Base-by-base conservation (phyloP, 1,140 invertebrate genomes). In the Hyles vespertilio region DNA sequence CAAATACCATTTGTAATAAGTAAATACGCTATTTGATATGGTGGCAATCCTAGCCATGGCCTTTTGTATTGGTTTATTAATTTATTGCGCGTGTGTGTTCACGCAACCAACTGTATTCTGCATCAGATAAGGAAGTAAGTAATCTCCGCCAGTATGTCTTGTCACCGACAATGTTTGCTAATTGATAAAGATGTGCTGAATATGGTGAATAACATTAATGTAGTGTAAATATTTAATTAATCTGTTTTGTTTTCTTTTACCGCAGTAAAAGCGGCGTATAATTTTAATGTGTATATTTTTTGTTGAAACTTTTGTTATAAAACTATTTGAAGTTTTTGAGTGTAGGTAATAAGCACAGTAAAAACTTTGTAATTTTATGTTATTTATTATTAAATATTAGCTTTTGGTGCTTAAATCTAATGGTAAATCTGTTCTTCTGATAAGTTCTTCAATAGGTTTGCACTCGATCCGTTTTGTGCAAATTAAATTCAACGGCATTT, bases 331-430 rank as follows among this genome's bases (percentile, higher is more conserved):
- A 34, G 3, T 11, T 34, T 3, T 10, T 34, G 45, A 9, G 45
- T 36, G 36, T 40, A 8, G 22, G 22, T 22, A 22, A 22, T 22
- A 22, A 22, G 22, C 22, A 22, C 22, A 22, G 22, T 22, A 22
- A 22, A 22, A 22, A 22, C 22, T 22, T 22, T 22, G 22, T 22
- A 22, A 1, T 0, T 22, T 5, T 5, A 40, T 8, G 3, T 70
- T 70, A 49, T 74, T 70, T 76, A 74, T 68, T 68, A 66, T 49
- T 59, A 32, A 61, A 61, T 59, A 58, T 73, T 65, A 89, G 70
- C 79, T 87, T 63, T 87, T 89, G 53, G 78, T 89, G 64, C 86
- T 89, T 89, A 89, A 87, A 79, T 89, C 86, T 87, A 89, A 75
- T 51, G 86, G 86, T 68, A 85, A 71, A 67, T 89, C 84, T 64